phyloP scores from a whole-genome alignment of 1,140 invertebrate species.

The Oscheius sp. region DNA sequence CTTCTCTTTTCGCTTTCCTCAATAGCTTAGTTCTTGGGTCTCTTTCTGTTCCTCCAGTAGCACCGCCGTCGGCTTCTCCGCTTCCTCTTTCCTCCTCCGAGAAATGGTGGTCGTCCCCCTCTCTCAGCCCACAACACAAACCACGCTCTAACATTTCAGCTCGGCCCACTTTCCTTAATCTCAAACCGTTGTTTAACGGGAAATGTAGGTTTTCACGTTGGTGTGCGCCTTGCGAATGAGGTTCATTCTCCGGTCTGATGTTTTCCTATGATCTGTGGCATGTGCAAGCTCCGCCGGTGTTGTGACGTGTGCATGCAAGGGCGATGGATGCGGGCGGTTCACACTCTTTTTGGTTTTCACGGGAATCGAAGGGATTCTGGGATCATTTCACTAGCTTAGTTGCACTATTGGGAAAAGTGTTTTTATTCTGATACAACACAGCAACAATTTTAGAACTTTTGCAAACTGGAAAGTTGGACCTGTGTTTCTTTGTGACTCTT shows the following conservation, averaged over 20 bases:
- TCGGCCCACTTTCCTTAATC: conserved; percentile 45
- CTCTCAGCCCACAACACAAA: conserved; percentile 1
- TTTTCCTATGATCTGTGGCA: conserved; percentile 19
- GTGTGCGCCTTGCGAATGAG: conserved; percentile 29
- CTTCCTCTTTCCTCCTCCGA: neutral
- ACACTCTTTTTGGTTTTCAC: conserved; percentile 3
- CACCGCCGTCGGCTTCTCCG: neutral
- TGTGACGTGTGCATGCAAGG: too few relatives aligned
- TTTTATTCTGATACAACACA: too few relatives aligned
- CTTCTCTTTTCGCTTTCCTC: conserved; percentile 15
- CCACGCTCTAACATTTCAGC: conserved; percentile 41
- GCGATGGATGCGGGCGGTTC: conserved; percentile 9
- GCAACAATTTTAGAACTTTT: too few relatives aligned
- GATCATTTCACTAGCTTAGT: conserved; percentile 14
- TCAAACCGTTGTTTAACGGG: conserved; percentile 37
- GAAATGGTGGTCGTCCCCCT: neutral
- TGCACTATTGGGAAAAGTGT: neutral
- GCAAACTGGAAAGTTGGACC: too few relatives aligned
- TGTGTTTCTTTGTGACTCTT: too few relatives aligned
- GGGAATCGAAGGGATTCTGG: neutral
- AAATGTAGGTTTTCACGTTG: conserved; percentile 37
- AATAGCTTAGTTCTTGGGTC: conserved; percentile 1
- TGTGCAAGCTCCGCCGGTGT: conserved; percentile 5
- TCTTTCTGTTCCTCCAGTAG: conserved; percentile 1
- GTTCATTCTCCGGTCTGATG: conserved; percentile 20